Percentiles rank a stretch among this genome's conserved stretches.
Evolutionary conservation across 1,140 invertebrate species (phyloP).

Genomic region (Drosophila sulfurigaster): DNA sequence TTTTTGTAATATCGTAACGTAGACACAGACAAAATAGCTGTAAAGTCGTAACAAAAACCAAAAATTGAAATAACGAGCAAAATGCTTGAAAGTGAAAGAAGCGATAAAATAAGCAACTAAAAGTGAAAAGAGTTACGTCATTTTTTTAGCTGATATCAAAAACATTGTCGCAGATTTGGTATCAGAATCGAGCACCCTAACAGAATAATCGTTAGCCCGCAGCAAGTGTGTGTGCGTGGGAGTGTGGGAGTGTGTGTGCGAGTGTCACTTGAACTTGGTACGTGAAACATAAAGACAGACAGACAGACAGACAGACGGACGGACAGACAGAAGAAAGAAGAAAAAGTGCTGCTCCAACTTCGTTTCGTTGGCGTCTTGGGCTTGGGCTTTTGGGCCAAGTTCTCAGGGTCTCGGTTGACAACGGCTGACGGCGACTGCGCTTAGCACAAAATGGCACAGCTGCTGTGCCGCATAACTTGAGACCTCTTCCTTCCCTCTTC

Average conservation of each 20-base stretch:
- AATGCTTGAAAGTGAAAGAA: conserved; percentile 37
- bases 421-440: conserved; percentile 43
- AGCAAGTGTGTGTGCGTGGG: neutral
- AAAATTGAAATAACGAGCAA: conserved; percentile 55
- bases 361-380: conserved; percentile 6
- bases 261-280: conserved; percentile 70
- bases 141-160: conserved; percentile 85
- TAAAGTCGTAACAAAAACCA: conserved; percentile 31
- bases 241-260: conserved; percentile 41
- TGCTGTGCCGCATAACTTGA: conserved; percentile 68
- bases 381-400: conserved; percentile 13
- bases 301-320: neutral
- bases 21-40: conserved; percentile 5
- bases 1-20: conserved; percentile 27
- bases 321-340: neutral
- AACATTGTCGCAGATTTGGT: conserved; percentile 84
- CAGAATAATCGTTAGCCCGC: conserved; percentile 19
- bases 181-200: conserved; percentile 81
- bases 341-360: conserved; percentile 17
- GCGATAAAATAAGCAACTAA: conserved; percentile 50
- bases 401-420: conserved; percentile 24
- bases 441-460: conserved; percentile 48
- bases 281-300: conserved; percentile 5
- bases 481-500: conserved; percentile 30
- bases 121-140: conserved; percentile 84